phyloP scores from a whole-genome alignment of 2,113 vertebrate genomes.

The Ivindomyrus marchei region DNA sequence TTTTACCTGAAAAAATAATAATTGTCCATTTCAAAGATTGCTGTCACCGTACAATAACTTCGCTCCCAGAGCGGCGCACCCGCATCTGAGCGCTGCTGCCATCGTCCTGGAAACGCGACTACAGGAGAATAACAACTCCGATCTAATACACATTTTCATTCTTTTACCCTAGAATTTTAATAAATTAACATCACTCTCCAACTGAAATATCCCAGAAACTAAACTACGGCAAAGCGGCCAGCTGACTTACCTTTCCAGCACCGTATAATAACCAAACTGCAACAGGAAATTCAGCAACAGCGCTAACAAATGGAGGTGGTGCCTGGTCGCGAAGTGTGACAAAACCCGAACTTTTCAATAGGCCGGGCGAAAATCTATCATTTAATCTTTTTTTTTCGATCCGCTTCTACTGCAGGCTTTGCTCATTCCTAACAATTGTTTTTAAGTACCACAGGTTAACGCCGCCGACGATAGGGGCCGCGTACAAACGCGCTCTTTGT shows the following conservation, averaged over 20 bases:
- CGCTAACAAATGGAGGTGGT: conserved; percentile 57
- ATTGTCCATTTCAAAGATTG: neutral
- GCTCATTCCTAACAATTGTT: neutral
- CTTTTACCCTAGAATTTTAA: neutral
- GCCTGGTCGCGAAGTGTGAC: conserved; percentile 14
- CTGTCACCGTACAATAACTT: neutral
- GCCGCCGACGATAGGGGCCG: neutral
- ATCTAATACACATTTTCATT: neutral
- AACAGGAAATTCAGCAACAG: conserved; percentile 63
- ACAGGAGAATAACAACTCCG: neutral
- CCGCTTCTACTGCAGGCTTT: too few relatives aligned
- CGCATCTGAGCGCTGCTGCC: neutral
- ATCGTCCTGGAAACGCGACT: neutral
- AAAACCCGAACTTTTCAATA: neutral
- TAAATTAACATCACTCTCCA: neutral
- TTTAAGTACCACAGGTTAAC: neutral
- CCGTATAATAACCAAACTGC: conserved; percentile 51
- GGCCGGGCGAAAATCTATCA: neutral
- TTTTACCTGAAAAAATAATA: neutral
- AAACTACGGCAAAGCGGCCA: neutral
- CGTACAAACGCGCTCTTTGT: neutral
- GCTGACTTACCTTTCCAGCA: conserved; percentile 41
- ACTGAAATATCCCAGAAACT: neutral
- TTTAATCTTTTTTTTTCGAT: neutral
- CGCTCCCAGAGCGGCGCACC: neutral